Conservation (phyloP, 2,113 vertebrate species). For the Thomomys bottae region DNA sequence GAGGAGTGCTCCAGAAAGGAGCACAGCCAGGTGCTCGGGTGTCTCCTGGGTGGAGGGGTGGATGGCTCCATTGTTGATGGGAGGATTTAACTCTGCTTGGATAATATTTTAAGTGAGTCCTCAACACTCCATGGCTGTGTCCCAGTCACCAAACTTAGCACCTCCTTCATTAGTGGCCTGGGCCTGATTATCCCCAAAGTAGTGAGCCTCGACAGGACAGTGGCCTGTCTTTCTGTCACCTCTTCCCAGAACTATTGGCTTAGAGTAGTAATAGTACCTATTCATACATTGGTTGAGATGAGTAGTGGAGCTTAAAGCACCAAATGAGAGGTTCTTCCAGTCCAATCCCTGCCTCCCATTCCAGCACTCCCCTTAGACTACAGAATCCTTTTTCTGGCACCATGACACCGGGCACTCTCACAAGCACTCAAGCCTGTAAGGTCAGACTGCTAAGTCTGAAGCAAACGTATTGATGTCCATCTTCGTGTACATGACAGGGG, state of each 20-base stretch:
- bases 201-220: background rate
- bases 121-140: rapidly evolving
- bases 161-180: background rate
- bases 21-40: background rate
- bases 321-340: background rate
- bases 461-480: background rate
- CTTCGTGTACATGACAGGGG: background rate
- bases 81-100: background rate
- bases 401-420: background rate
- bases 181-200: background rate
- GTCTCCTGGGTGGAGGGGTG: background rate
- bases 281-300: background rate
- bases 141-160: background rate
- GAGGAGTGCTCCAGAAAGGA: background rate
- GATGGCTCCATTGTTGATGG: background rate
- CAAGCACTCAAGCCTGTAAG: background rate
- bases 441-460: background rate
- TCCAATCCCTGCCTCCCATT: background rate
- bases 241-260: background rate
- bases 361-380: background rate
- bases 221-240: background rate
- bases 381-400: background rate
- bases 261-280: background rate
- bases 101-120: background rate
- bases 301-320: background rate